A percentile compares a stretch with the other conserved stretches of the same genome.
phyloP scores from a whole-genome alignment of 2,797 vertebrate genomes.

The Brachyalestes nurse region DNA sequence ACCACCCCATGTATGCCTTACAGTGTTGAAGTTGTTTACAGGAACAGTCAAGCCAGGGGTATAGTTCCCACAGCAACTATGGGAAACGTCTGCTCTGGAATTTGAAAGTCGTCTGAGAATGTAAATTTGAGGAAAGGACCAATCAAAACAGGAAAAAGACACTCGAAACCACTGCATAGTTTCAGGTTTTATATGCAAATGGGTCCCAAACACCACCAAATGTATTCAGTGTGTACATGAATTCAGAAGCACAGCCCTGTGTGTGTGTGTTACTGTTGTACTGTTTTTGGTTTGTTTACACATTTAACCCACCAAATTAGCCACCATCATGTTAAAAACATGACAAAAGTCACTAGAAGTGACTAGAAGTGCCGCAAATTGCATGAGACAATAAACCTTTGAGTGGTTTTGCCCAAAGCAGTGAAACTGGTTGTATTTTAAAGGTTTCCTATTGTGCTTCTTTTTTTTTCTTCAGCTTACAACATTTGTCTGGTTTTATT shows the following conservation, averaged over 20 bases:
- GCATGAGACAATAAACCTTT: no score
- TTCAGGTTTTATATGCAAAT: not conserved
- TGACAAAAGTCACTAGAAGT: no score
- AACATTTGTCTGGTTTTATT: no score
- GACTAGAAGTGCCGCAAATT: no score
- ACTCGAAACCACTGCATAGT: not conserved
- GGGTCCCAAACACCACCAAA: not conserved
- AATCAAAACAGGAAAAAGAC: constrained; percentile 3
- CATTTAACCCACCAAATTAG: not conserved
- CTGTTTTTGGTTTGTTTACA: not conserved
- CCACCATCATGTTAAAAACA: not conserved
- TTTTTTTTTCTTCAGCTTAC: not conserved
- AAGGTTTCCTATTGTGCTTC: not conserved
- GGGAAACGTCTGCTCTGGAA: not conserved
- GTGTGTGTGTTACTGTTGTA: not conserved
- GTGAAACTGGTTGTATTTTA: not conserved
- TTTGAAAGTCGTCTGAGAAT: constrained; percentile 1
- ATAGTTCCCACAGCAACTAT: constrained; percentile 14
- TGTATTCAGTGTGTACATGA: not conserved
- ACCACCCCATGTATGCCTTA: not conserved
- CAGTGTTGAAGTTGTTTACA: not conserved
- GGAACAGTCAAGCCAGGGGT: not conserved
- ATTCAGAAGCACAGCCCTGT: not conserved
- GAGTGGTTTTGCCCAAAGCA: not conserved
- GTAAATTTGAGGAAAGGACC: not conserved